Evolutionary conservation across 2,113 vertebrate genomes (phyloP).

Genomic region (Macrotus californicus): DNA sequence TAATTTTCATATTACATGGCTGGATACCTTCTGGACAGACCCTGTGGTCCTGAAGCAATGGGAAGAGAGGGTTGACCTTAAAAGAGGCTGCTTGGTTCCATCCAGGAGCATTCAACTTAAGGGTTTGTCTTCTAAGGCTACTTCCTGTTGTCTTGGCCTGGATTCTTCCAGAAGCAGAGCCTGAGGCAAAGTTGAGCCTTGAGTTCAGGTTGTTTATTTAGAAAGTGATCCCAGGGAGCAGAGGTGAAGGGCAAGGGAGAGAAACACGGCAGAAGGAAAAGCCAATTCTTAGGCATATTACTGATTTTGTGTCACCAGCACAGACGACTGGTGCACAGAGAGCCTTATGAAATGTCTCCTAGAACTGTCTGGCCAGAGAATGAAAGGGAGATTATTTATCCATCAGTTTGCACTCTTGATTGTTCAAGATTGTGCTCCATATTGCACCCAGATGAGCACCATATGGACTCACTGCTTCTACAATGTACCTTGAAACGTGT

Average conservation of each 20-base stretch:
- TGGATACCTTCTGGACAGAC: too few species aligned
- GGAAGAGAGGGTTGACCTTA: background rate
- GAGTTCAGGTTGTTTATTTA: background rate
- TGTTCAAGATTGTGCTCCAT: background rate
- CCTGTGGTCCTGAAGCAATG: background rate
- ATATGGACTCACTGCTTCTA: background rate
- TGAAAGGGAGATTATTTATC: background rate
- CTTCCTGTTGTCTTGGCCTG: background rate
- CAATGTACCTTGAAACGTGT: background rate
- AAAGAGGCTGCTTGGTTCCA: background rate
- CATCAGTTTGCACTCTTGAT: background rate
- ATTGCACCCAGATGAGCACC: background rate
- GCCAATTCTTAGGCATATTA: fast-evolving
- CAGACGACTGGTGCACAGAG: background rate
- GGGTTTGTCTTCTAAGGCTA: background rate
- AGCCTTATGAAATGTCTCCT: background rate
- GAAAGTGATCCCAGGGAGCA: background rate
- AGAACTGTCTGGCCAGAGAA: background rate
- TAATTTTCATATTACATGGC: too few species aligned
- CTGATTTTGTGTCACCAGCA: background rate
- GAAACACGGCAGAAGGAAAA: background rate
- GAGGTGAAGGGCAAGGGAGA: background rate
- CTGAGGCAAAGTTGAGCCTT: background rate
- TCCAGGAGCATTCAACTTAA: background rate
- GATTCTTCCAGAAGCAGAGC: background rate